Percentiles rank a stretch among this genome's conserved stretches.
These are phyloP conservation scores for Metallyticus violacea DNA, from an alignment of 2,888 invertebrate genomes.

Conservation along the genomic window DNA sequence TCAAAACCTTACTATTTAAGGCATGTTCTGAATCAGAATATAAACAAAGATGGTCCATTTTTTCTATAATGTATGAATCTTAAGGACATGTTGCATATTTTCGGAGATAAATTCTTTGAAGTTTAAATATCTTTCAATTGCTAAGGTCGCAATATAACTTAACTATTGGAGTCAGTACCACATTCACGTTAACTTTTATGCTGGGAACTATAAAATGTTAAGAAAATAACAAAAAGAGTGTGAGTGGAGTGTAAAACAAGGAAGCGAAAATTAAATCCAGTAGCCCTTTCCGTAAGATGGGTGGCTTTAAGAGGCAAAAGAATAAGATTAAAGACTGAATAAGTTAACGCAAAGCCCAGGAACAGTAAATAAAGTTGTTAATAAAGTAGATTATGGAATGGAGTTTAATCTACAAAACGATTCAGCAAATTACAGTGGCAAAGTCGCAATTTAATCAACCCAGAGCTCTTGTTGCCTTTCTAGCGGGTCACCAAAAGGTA, in stretches of 20 bases:
- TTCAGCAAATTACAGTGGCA: not conserved
- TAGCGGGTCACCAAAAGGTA: not conserved
- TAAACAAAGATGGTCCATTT: no score
- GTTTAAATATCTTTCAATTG: no score
- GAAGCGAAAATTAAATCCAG: not conserved
- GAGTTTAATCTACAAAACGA: not conserved
- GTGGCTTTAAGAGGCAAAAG: not conserved
- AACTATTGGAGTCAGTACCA: no score
- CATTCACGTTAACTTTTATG: not conserved
- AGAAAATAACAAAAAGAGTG: not conserved
- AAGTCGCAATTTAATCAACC: not conserved
- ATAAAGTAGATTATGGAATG: not conserved
- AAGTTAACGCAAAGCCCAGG: not conserved
- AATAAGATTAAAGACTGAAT: not conserved
- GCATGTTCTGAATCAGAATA: no score
- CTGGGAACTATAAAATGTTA: not conserved
- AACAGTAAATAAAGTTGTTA: not conserved
- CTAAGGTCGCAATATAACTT: no score
- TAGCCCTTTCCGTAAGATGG: not conserved
- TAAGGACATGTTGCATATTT: no score
- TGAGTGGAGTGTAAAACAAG: not conserved
- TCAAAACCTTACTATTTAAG: no score
- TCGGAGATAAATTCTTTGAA: no score
- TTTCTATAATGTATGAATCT: no score
- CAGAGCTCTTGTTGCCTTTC: not conserved